Base-by-base conservation (phyloP, 2,797 vertebrate genomes). In the Potorous gilbertii region DNA sequence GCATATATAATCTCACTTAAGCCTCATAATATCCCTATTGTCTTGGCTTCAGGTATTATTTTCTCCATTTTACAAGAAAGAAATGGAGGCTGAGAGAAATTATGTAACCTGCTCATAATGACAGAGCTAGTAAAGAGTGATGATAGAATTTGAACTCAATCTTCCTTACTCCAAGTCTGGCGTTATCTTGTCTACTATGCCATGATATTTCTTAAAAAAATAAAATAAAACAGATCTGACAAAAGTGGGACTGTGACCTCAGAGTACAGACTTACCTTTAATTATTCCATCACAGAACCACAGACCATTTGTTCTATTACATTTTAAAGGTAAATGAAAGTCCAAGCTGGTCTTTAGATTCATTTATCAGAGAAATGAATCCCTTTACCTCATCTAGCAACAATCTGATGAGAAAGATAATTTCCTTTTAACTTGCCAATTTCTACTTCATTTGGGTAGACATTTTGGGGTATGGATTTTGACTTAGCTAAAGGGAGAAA, bases 251-350 rank as follows among this genome's bases (percentile, higher is more conserved):
- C 95, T 57, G 54, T 87, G 94, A 46, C 56, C 91, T 91, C 46
- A 87, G 90, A 92, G 94, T 92, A 40, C 95, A 96, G 94, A 24
- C 5, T n/a, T 66, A 10, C 46, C n/a, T 96, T 94, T 96, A 92
- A 94, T 81, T 62, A 6, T 46, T 14, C 92, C 81, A 57, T 92
- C 74, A 46, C 74, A 46, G 74, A 87, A 46, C 40, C 74, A 87
- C 3, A 87, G 74, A 40, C 66, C 66, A 74, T 52, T 91, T 46
- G 29, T 62, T 56, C 93, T 93, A 55, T 55, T 96, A 50, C 54
- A 91, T 92, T 93, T 97, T 92, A 50, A 28, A 95, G 81, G 93
- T 96, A 95, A 95, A 96, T 97, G 59, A 93, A 96, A 94, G 52
- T 91, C 95, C 95, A 95, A 94, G 74, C 21, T 95, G 54, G 89